Base-by-base conservation (phyloP, 2,888 invertebrate species). In the Gasteruption jaculator region DNA sequence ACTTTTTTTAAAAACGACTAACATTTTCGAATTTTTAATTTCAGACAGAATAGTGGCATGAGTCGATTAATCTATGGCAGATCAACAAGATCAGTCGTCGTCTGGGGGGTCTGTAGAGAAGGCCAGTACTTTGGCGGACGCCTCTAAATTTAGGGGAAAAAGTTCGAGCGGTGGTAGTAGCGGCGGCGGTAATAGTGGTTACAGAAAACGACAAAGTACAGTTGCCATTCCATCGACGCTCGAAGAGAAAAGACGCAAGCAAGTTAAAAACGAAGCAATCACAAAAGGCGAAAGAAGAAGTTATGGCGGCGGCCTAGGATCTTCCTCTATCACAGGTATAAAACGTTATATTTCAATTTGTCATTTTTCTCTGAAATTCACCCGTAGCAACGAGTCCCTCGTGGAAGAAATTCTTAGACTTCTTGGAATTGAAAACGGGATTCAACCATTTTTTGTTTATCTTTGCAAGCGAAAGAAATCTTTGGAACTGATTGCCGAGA, bases 51-150 rank as follows among this genome's bases (percentile, higher is more conserved):
- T 68, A 71, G 70, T 71, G 70, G 70, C 68, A 71, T 70, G 70
- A 68, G 69, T 71, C 70, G 68, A 68, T 70, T 71, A 70, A 70
- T 70, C 70, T 71, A 71, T 70, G 70, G 70, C 70, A 71, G 70
- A 71, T 71, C 70, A 70, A 71, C 70, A 71, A 71, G 70, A 70
- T 71, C 70, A 70, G 61, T 70, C 58, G 65, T 70, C 59, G 63
- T 68, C 70, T 63, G 70, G 70, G 70, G 70, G 70, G 70, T 69
- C 69, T 70, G 70, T 70, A 68, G 70, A 70, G 70, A 69, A 68
- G 70, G 63, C 67, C 63, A 69, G 61, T 62, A 65, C 69, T 71
- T 68, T 65, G 63, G 64, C 70, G 62, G 69, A 68, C 61, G 63
- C 68, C 70, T 69, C 70, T 69, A 71, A 71, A 49, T 41, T 54